Conservation (phyloP, 1,140 invertebrate genomes). For the Brachionus asplanchnoidis region DNA sequence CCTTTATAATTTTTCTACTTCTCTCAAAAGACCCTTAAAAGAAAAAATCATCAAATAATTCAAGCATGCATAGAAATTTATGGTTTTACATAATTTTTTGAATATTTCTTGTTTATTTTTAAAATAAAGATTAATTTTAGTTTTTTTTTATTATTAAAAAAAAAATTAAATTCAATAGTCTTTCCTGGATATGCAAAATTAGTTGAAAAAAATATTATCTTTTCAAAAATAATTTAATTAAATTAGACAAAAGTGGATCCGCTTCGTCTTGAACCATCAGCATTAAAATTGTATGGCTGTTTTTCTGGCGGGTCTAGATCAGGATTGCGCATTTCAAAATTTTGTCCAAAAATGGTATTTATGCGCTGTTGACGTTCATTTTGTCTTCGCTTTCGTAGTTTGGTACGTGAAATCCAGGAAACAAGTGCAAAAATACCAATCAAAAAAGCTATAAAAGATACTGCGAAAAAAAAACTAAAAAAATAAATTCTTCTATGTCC, state of each 20-base stretch:
- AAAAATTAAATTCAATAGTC: too few relatives aligned
- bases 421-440: not conserved
- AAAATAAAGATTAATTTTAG: too few relatives aligned
- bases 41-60: too few relatives aligned
- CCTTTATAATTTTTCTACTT: too few relatives aligned
- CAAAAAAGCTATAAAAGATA: not conserved
- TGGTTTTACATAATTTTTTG: too few relatives aligned
- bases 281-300: not conserved
- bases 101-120: too few relatives aligned
- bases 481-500: not conserved
- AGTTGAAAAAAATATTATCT: too few relatives aligned
- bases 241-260: not conserved
- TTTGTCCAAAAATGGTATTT: not conserved
- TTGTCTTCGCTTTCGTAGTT: not conserved
- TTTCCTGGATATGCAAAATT: too few relatives aligned
- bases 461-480: not conserved
- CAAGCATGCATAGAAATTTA: too few relatives aligned
- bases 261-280: not conserved
- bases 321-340: not conserved
- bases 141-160: too few relatives aligned
- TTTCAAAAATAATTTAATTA: not conserved
- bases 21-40: too few relatives aligned
- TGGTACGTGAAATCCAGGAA: not conserved
- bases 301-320: not conserved
- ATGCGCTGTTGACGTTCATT: not conserved